These are phyloP conservation scores for Entelurus aequoreus DNA, from an alignment of 2,113 vertebrate genomes.

Conservation along the genomic window DNA sequence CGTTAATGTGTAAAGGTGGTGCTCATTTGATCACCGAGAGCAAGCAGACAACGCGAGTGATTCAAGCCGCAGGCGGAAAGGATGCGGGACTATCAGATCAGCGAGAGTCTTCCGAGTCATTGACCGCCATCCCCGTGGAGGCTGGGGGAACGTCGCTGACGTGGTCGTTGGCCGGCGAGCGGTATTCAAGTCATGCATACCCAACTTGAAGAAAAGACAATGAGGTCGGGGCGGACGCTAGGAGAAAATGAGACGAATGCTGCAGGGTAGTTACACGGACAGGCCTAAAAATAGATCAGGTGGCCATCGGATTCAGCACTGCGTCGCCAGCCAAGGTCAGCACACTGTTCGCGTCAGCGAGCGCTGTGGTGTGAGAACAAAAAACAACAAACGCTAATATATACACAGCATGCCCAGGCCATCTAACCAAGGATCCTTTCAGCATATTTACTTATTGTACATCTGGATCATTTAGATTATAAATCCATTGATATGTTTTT, in stretches of 20 bases:
- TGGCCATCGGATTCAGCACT: conserved; percentile 41
- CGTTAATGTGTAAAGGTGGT: not conserved
- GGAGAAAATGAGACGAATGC: conserved; percentile 3
- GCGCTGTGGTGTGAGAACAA: conserved; percentile 2
- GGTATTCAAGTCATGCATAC: conserved; percentile 40
- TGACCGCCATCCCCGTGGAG: conserved; percentile 33
- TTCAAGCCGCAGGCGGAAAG: conserved; percentile 12
- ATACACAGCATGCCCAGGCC: no score
- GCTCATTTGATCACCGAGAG: conserved; percentile 18
- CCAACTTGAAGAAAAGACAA: conserved; percentile 12
- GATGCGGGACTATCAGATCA: conserved; percentile 11
- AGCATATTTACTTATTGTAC: no score
- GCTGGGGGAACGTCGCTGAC: conserved; percentile 25
- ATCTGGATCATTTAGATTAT: no score
- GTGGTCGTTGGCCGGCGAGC: not conserved
- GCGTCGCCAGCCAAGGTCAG: conserved; percentile 48
- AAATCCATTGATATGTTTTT: no score
- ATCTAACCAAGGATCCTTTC: no score
- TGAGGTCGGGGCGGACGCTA: conserved; percentile 18
- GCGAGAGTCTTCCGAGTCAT: conserved; percentile 24
- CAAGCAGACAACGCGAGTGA: conserved; percentile 16
- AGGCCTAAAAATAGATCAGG: conserved; percentile 52
- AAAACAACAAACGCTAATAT: not conserved
- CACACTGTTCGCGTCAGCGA: conserved; percentile 24
- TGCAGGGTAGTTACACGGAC: conserved; percentile 17